Conservation (phyloP, 37 sponge, comb jelly and placozoan genomes). For the Bolinopsis microptera region DNA sequence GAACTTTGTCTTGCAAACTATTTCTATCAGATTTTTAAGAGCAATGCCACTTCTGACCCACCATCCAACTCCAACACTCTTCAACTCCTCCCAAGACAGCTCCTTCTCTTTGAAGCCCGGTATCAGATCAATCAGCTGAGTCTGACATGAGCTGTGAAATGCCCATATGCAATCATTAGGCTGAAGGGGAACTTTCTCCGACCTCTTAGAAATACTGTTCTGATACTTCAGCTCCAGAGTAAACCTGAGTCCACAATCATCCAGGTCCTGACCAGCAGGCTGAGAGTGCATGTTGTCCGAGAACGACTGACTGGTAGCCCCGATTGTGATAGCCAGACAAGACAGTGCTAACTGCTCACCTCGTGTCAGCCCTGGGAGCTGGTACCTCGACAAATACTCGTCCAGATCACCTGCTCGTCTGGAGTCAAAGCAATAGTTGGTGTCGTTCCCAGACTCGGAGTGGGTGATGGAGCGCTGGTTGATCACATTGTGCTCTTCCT, state of each 20-base stretch:
- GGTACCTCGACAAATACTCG: not conserved
- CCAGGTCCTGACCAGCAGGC: slow-evolving; percentile 76
- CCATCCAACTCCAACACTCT: slow-evolving; percentile 88
- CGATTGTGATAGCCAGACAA: slow-evolving; percentile 84
- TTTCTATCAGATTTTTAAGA: slow-evolving; percentile 79
- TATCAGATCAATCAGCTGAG: slow-evolving; percentile 77
- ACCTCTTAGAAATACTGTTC: slow-evolving; percentile 62
- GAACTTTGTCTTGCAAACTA: slow-evolving; percentile 85
- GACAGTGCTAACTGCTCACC: slow-evolving; percentile 81
- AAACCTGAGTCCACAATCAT: slow-evolving; percentile 94
- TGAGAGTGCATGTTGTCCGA: slow-evolving; percentile 11
- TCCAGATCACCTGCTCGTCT: not conserved
- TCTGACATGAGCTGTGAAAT: slow-evolving; percentile 91
- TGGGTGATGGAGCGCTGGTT: not conserved
- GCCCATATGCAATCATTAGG: slow-evolving; percentile 89
- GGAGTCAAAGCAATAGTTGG: not conserved
- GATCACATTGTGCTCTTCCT: slow-evolving; percentile 46
- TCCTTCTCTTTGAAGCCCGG: slow-evolving; percentile 78
- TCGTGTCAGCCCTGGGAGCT: slow-evolving; percentile 77
- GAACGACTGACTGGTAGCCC: slow-evolving; percentile 63
- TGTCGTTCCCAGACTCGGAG: not conserved
- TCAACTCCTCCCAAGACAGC: slow-evolving; percentile 81
- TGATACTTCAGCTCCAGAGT: slow-evolving; percentile 77
- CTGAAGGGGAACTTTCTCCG: slow-evolving; percentile 38
- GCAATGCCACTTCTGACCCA: slow-evolving; percentile 88